Evolutionary conservation across 2,888 invertebrate species (phyloP).

Genomic region (Netelia inedita): DNA sequence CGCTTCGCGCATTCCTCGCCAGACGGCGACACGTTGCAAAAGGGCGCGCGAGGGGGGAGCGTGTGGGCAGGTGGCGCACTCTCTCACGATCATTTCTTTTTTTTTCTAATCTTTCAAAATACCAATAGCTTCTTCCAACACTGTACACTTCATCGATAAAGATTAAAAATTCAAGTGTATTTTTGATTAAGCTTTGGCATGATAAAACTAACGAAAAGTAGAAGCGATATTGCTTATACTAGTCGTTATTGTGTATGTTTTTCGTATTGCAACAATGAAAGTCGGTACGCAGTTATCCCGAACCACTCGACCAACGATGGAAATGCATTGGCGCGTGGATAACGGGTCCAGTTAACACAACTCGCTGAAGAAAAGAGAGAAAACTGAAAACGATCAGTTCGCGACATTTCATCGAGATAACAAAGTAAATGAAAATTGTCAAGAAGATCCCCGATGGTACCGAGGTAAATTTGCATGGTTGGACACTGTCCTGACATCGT

Average conservation of each 20-base stretch:
- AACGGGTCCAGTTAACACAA: background rate
- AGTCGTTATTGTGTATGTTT: no score
- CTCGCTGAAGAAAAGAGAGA: conserved; percentile 25
- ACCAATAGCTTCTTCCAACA: conserved; percentile 21
- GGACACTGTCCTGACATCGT: background rate
- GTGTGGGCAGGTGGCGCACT: conserved; percentile 60
- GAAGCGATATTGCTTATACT: no score
- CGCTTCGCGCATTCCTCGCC: conserved; percentile 82
- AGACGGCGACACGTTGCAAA: conserved; percentile 73
- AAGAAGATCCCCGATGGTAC: background rate
- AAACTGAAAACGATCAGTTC: conserved; percentile 29
- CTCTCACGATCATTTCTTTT: conserved; percentile 45
- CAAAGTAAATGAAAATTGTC: background rate
- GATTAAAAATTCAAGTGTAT: background rate
- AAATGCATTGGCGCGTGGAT: background rate
- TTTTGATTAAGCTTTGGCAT: conserved; percentile 18
- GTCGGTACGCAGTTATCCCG: no score
- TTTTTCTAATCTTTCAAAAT: conserved; percentile 56
- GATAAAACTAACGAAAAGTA: no score
- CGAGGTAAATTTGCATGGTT: background rate
- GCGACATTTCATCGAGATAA: background rate
- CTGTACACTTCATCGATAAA: conserved; percentile 2
- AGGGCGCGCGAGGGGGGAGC: conserved; percentile 28
- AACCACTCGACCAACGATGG: no score
- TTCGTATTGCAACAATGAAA: no score